Percentiles rank a stretch among this genome's conserved stretches.
These are phyloP conservation scores for Serripes groenlandicus DNA, from an alignment of 2,888 invertebrate species.

Conservation along the genomic window DNA sequence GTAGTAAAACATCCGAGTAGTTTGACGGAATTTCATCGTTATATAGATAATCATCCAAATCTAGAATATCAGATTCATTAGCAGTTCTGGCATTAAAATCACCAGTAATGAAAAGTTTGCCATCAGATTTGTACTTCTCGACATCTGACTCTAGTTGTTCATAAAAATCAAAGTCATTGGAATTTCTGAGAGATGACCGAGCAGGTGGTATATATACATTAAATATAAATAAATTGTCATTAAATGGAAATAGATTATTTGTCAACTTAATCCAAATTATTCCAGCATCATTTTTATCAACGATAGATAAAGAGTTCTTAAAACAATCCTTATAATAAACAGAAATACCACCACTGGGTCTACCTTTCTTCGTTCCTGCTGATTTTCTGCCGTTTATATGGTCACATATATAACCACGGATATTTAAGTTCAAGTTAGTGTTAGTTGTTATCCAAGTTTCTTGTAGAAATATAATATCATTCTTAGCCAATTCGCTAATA, in stretches of 20 bases:
- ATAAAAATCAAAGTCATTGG: constrained; percentile 8
- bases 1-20: neutral
- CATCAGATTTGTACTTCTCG: neutral
- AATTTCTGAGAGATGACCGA: neutral
- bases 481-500: neutral
- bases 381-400: constrained; percentile 2
- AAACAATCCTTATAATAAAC: constrained; percentile 2
- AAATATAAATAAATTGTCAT: constrained; percentile 4
- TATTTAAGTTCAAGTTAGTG: neutral
- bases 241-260: neutral
- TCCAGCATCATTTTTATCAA: constrained; percentile 1
- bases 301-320: neutral
- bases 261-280: constrained; percentile 8
- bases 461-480: constrained; percentile 1
- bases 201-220: neutral
- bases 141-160: constrained; percentile 5
- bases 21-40: neutral
- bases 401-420: neutral
- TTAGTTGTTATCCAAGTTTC: constrained; percentile 5
- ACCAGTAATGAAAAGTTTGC: neutral
- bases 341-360: constrained; percentile 13
- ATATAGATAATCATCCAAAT: neutral
- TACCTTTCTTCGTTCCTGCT: neutral
- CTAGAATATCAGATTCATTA: neutral
- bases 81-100: neutral